Conservation (phyloP, 2,888 invertebrate species). For the Aplocera efformata region DNA sequence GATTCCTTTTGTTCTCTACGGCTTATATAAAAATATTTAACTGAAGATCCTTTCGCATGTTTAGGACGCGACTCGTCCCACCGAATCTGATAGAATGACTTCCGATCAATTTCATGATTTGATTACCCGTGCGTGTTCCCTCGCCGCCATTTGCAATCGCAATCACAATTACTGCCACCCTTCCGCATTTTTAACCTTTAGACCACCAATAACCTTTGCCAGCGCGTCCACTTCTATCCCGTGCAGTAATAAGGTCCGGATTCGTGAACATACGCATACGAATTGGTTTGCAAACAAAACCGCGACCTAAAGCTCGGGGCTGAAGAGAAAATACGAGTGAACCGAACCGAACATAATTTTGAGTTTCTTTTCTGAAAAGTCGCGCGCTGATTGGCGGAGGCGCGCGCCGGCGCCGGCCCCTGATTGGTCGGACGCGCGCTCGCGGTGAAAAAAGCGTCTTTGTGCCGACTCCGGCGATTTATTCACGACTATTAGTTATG, state of each 20-base stretch:
- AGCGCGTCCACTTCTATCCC: slow-evolving; percentile 26
- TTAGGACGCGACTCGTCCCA: slow-evolving; percentile 4
- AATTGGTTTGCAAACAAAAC: slow-evolving; percentile 39
- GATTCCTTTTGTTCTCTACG: no score
- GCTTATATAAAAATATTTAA: no score
- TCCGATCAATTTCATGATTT: slow-evolving; percentile 50
- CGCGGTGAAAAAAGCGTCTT: slow-evolving; percentile 57
- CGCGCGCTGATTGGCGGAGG: slow-evolving; percentile 61
- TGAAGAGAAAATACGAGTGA: slow-evolving; percentile 59
- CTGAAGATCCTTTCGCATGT: neutral
- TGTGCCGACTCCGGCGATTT: slow-evolving; percentile 67
- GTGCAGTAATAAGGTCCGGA: slow-evolving; percentile 36
- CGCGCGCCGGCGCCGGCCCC: slow-evolving; percentile 35
- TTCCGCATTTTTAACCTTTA: slow-evolving; percentile 31
- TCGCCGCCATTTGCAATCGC: slow-evolving; percentile 73
- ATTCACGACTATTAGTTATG: slow-evolving; percentile 77
- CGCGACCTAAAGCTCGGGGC: slow-evolving; percentile 61
- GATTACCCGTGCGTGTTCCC: slow-evolving; percentile 61
- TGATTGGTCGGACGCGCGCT: slow-evolving; percentile 58
- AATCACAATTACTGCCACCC: slow-evolving; percentile 58
- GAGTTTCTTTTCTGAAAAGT: slow-evolving; percentile 61
- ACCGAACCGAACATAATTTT: slow-evolving; percentile 65
- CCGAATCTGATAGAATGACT: slow-evolving; percentile 35
- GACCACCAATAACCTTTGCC: slow-evolving; percentile 13
- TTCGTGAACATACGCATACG: slow-evolving; percentile 27